A percentile compares a stretch with the other conserved stretches of the same genome.
These are phyloP conservation scores for Colossoma macropomum DNA, from an alignment of 2,113 vertebrate genomes.

Conservation along the genomic window DNA sequence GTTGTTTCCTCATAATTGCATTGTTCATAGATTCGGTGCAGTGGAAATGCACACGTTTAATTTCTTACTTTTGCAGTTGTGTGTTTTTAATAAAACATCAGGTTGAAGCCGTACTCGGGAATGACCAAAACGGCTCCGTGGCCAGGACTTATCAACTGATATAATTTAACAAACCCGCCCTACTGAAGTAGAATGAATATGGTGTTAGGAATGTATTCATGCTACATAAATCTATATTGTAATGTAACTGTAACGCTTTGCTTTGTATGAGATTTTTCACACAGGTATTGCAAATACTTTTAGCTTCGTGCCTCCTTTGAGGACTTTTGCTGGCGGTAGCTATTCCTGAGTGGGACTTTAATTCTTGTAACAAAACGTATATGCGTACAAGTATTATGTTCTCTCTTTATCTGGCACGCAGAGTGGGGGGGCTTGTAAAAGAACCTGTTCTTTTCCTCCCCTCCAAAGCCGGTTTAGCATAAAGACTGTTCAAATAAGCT, in stretches of 20 bases:
- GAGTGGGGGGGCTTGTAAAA: background rate
- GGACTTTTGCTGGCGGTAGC: background rate
- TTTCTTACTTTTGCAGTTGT: background rate
- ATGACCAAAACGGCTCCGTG: background rate
- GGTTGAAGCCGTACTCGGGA: background rate
- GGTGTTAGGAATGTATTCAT: background rate
- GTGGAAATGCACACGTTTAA: background rate
- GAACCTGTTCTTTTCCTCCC: background rate
- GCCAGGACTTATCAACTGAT: background rate
- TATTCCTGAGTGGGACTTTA: slow-evolving; percentile 12
- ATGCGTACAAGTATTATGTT: background rate
- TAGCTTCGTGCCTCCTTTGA: no score
- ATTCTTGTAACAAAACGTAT: background rate
- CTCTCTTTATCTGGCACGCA: background rate
- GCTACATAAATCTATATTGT: background rate
- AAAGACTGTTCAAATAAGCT: background rate
- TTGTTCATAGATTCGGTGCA: background rate
- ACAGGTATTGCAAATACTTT: background rate
- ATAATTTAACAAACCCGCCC: background rate
- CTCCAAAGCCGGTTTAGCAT: background rate
- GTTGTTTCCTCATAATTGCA: background rate
- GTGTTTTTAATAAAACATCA: background rate
- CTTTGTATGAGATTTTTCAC: background rate
- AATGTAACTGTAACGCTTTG: background rate
- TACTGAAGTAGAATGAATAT: background rate